Evolutionary conservation across 2,888 invertebrate genomes (phyloP).

Genomic region (Cataglyphis altisquamis): DNA sequence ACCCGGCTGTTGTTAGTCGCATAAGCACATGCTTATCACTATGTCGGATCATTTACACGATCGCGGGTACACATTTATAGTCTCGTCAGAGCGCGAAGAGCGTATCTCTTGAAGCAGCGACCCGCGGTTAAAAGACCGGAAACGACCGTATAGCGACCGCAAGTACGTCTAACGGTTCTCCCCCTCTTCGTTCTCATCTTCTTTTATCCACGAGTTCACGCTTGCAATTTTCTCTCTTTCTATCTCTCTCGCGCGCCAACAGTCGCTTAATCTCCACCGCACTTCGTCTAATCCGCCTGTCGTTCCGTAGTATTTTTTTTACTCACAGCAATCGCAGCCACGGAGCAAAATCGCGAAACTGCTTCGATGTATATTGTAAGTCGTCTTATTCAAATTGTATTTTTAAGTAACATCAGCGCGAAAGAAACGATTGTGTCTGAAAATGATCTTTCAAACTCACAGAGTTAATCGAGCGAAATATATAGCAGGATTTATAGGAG

Average conservation of each 20-base stretch:
- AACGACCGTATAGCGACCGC: conserved; percentile 76
- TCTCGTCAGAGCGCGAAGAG: conserved; percentile 59
- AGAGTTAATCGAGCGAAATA: conserved; percentile 36
- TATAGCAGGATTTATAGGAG: not conserved
- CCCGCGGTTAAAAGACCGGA: conserved; percentile 77
- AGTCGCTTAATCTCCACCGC: conserved; percentile 57
- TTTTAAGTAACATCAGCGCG: conserved; percentile 10
- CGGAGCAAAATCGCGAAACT: conserved; percentile 1
- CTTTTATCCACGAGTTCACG: conserved; percentile 65
- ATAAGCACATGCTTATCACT: not conserved
- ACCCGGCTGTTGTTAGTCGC: conserved; percentile 4
- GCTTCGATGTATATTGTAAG: not conserved
- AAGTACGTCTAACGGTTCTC: conserved; percentile 78
- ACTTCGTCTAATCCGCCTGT: conserved; percentile 60
- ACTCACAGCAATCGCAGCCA: not conserved
- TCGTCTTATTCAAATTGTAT: conserved; percentile 21
- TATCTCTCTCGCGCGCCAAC: conserved; percentile 21
- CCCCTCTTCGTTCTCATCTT: conserved; percentile 44
- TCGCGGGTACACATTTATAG: conserved; percentile 45
- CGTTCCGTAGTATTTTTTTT: conserved; percentile 51
- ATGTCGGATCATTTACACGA: conserved; percentile 58
- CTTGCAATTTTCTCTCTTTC: conserved; percentile 57
- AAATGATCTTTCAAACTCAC: conserved; percentile 19
- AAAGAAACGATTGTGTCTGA: not conserved
- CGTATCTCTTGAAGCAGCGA: conserved; percentile 65